A percentile compares a stretch with the other conserved stretches of the same genome.
Conservation (phyloP, 53 echinoderm and acorn worm species). For the Mesocentrotus franciscanus region DNA sequence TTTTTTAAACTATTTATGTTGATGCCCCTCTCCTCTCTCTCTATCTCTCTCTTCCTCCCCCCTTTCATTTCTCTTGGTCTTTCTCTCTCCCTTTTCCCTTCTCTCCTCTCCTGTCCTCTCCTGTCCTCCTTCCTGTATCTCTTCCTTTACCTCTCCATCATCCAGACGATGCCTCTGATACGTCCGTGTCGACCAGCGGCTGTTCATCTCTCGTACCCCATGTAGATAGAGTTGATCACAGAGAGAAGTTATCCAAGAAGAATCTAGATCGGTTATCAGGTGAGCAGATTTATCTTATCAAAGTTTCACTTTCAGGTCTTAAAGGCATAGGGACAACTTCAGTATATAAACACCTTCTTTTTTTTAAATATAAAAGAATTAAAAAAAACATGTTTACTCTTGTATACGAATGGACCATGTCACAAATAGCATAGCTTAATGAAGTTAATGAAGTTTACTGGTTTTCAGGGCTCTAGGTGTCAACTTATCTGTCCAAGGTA, state of each 20-base stretch:
- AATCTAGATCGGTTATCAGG: slow-evolving; percentile 81
- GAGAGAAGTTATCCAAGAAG: slow-evolving; percentile 82
- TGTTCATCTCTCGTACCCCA: slow-evolving; percentile 87
- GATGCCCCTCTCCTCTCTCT: background rate
- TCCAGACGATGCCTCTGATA: slow-evolving; percentile 81
- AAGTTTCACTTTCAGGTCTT: background rate
- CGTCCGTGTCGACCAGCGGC: slow-evolving; percentile 86
- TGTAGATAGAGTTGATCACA: slow-evolving; percentile 88
- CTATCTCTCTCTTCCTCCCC: background rate
- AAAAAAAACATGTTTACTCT: too few relatives aligned
- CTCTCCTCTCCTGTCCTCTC: background rate
- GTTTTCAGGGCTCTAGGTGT: too few relatives aligned
- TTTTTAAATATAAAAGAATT: too few relatives aligned
- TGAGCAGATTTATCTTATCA: slow-evolving; percentile 30
- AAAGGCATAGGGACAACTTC: background rate
- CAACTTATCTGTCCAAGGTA: too few relatives aligned
- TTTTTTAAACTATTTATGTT: too few relatives aligned
- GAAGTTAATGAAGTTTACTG: too few relatives aligned
- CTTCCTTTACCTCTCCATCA: background rate
- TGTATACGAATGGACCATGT: too few relatives aligned
- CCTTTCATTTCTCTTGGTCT: background rate
- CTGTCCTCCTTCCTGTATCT: background rate
- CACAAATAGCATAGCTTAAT: too few relatives aligned
- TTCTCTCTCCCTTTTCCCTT: too few relatives aligned
- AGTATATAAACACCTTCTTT: too few relatives aligned